Base-by-base conservation (phyloP, 2,797 vertebrate species). In the Tarsius wallacei region DNA sequence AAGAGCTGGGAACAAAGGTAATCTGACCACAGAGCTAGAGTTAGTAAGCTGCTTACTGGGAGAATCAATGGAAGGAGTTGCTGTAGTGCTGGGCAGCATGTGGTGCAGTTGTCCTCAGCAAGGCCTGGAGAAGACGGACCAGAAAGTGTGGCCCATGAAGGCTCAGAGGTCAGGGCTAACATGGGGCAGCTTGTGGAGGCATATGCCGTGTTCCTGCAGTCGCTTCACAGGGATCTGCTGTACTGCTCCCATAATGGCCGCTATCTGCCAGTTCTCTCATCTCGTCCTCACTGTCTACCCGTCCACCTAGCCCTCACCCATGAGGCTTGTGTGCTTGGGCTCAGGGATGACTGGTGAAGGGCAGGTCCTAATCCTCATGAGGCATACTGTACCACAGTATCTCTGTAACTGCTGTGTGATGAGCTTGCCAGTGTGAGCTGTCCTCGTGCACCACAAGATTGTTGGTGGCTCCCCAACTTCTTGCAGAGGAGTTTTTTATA, bases 1-100 rank as follows among this genome's bases (percentile, higher is more conserved):
- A 47, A 80, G 98, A 98, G 90, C 87, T 80, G 85, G 98, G 57
- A 51, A 47, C 91, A 3, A 97, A 97, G 98, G 99, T 99, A 96
- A 94, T 21, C 68, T 33, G 71, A 53, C 9, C 0, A 8, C 3
- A 2, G 84, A 57, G 15, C 68, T 5, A 11, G 19, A 42, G n/a
- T 31, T 31, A 24, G 49, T 11, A 49, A 47, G 85, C 26, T 17
- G 19, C 10, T 51, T 59, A 10, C 4, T 21, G 57, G 4, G 42
- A 24, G 14, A 47, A 59, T 61, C 14, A 15, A 49, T 31, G 33
- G 28, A 13, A 33, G 19, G 74, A 6, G 17, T n/a, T 10, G 21
- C 28, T 14, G 49, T 22, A 64, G 55, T 14, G 0, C 59, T 24
- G 0, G 21, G 64, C n/a, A 42, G n/a, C 36, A n/a, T 1, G 14